Base-by-base conservation (phyloP, 2,888 invertebrate species). In the Furcula furcula region DNA sequence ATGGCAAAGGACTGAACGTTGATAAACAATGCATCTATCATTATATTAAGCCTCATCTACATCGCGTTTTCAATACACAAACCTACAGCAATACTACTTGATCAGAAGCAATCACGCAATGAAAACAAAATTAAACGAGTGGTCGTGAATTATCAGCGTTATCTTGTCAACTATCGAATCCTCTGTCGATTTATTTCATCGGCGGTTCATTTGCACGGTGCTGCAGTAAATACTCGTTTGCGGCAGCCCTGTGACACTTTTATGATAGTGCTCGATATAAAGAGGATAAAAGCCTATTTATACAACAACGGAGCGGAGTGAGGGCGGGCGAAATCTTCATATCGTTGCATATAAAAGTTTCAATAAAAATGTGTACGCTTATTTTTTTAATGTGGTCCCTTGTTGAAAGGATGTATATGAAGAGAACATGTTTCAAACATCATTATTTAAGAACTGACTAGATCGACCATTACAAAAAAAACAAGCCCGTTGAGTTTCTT, bases 141-240 rank as follows among this genome's bases (percentile, higher is more conserved):
- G 44, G 62, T 63, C 66, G 53, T 72, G 72, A 77, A 76, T 75
- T 74, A 78, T 69, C 69, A 65, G 56, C 52, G 69, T 65, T 76
- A 79, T 79, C 78, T 65, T 69, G 68, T 75, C 78, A 76, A 72
- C 74, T 72, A 79, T 76, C 72, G 47, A 58, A 51, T 57, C 55
- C 65, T 49, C 56, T 41, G 60, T 55, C 71, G 76, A 81, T 81
- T 81, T 78, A 77, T 81, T 67, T 67, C 67, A 66, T 73, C 65
- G 70, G 51, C 55, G 66, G 65, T 78, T 86, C 83, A 86, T 86
- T 87, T 87, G 83, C 83, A 83, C 82, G 75, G 66, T 52, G 60
- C 55, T 51, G 45, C 62, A 71, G 69, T 87, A 82, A 78, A 85
- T 87, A 73, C 85, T 85, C 82, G 82, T 84, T 86, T 85, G 83